These are phyloP conservation scores for Lasioglossum vierecki DNA, from an alignment of 2,888 invertebrate species.

Conservation along the genomic window DNA sequence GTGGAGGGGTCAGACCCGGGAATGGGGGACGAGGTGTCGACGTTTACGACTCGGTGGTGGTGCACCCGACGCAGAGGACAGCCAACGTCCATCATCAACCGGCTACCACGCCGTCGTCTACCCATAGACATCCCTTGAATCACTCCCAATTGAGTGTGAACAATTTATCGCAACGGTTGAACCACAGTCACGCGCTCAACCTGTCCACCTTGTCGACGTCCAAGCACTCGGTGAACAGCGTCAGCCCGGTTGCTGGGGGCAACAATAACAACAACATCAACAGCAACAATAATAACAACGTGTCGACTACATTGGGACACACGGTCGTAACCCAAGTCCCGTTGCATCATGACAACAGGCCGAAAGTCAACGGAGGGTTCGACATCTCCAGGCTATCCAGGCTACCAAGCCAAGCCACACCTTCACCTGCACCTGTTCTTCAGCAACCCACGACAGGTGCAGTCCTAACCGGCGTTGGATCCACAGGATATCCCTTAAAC, in stretches of 20 bases:
- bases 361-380: constrained; percentile 85
- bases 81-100: constrained; percentile 59
- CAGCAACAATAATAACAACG: constrained; percentile 65
- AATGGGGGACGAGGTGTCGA: constrained; percentile 66
- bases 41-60: constrained; percentile 80
- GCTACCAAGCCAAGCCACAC: constrained; percentile 78
- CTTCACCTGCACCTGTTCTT: constrained; percentile 77
- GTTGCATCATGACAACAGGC: constrained; percentile 71
- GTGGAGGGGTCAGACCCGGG: constrained; percentile 49
- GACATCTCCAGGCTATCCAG: constrained; percentile 86
- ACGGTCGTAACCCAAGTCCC: constrained; percentile 75
- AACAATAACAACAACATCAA: constrained; percentile 69
- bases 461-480: constrained; percentile 73
- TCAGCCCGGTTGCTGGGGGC: constrained; percentile 82
- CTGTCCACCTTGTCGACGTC: constrained; percentile 81
- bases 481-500: constrained; percentile 65
- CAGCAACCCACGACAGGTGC: constrained; percentile 77
- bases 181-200: constrained; percentile 80
- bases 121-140: constrained; percentile 79
- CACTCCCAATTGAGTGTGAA: constrained; percentile 83
- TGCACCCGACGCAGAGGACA: constrained; percentile 66
- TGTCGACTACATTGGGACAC: constrained; percentile 72
- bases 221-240: constrained; percentile 82
- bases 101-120: constrained; percentile 77
- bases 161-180: constrained; percentile 81